Evolutionary conservation across 2,797 vertebrate genomes (phyloP).

Genomic region (Crypturellus tataupa): DNA sequence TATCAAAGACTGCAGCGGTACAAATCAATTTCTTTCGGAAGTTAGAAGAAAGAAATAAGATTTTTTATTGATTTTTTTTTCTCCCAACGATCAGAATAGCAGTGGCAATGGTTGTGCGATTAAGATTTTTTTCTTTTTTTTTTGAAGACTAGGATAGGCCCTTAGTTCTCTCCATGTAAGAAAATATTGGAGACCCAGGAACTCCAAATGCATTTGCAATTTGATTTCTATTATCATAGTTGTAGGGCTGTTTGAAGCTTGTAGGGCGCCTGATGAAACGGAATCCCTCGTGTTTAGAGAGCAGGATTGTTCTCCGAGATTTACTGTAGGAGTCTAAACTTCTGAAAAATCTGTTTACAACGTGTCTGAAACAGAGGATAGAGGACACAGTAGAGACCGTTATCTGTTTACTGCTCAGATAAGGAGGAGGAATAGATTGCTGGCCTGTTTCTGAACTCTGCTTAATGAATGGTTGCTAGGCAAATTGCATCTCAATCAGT

Average conservation of each 20-base stretch:
- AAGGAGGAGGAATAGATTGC: slow-evolving; percentile 86
- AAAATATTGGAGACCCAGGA: slow-evolving; percentile 43
- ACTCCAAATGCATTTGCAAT: slow-evolving; percentile 53
- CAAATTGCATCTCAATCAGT: slow-evolving; percentile 86
- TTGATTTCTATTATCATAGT: slow-evolving; percentile 46
- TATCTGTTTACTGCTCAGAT: slow-evolving; percentile 89
- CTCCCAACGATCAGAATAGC: slow-evolving; percentile 55
- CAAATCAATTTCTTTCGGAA: slow-evolving; percentile 69
- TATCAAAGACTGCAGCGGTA: slow-evolving; percentile 50
- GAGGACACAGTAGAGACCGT: slow-evolving; percentile 82
- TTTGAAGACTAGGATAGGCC: slow-evolving; percentile 15
- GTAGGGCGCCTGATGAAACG: slow-evolving; percentile 33
- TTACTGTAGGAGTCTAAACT: slow-evolving; percentile 68
- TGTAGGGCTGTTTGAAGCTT: slow-evolving; percentile 39
- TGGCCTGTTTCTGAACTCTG: slow-evolving; percentile 85
- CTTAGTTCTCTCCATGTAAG: slow-evolving; percentile 33
- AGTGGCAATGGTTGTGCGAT: slow-evolving; percentile 14
- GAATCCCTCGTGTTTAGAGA: slow-evolving; percentile 44
- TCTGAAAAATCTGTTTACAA: slow-evolving; percentile 83
- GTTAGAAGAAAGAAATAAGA: slow-evolving; percentile 65
- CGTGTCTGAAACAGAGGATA: slow-evolving; percentile 78
- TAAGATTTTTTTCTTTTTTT: not conserved
- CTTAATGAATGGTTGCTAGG: slow-evolving; percentile 88
- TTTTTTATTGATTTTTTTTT: slow-evolving; percentile 58
- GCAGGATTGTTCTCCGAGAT: slow-evolving; percentile 46